These are phyloP conservation scores for Periphyllus acericola DNA, from an alignment of 2,888 invertebrate genomes.

Conservation along the genomic window DNA sequence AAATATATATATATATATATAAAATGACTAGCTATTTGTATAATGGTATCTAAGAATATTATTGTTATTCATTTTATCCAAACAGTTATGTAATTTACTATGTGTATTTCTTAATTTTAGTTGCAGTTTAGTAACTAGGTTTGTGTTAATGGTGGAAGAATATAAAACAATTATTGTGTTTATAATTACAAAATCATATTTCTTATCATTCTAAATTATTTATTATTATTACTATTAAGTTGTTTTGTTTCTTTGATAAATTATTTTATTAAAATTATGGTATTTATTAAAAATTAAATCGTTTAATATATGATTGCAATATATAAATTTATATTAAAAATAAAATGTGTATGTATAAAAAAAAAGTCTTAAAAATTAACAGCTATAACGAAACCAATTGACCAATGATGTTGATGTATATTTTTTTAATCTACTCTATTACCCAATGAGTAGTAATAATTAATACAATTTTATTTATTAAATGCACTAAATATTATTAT, in stretches of 20 bases:
- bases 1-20: slow-evolving; percentile 7
- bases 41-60: slow-evolving; percentile 39
- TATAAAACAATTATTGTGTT: slow-evolving; percentile 52
- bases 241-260: slow-evolving; percentile 44
- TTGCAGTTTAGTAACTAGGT: slow-evolving; percentile 50
- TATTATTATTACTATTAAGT: slow-evolving; percentile 22
- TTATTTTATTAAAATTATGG: slow-evolving; percentile 29
- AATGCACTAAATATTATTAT: slow-evolving; percentile 36
- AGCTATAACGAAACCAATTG: neutral
- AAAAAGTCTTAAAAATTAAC: slow-evolving; percentile 11
- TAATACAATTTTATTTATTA: slow-evolving; percentile 12
- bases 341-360: slow-evolving; percentile 28
- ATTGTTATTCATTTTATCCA: slow-evolving; percentile 57
- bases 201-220: slow-evolving; percentile 41
- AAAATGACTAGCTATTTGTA: slow-evolving; percentile 32
- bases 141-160: slow-evolving; percentile 61
- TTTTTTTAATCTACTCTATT: slow-evolving; percentile 28
- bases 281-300: slow-evolving; percentile 17
- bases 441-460: slow-evolving; percentile 25
- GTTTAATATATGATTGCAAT: slow-evolving; percentile 23
- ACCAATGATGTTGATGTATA: slow-evolving; percentile 44
- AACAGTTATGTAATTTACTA: slow-evolving; percentile 53
- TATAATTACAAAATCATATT: slow-evolving; percentile 54
- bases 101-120: slow-evolving; percentile 56
- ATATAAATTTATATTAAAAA: slow-evolving; percentile 39